These are phyloP conservation scores for Palloptera scutellata DNA, from an alignment of 2,888 invertebrate species.

Conservation along the genomic window DNA sequence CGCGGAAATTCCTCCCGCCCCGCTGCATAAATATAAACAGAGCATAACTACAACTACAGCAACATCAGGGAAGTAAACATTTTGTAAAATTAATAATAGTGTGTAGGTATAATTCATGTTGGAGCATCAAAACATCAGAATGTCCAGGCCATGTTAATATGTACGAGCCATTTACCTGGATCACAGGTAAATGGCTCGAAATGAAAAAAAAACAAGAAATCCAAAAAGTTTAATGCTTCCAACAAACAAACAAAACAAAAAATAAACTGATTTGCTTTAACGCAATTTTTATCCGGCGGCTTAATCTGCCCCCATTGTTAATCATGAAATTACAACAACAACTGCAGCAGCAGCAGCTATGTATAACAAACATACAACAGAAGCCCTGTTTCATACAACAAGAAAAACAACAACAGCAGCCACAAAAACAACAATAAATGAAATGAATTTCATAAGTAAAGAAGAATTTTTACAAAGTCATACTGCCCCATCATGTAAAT, in stretches of 20 bases:
- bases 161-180: not conserved
- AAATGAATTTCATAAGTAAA: constrained; percentile 9
- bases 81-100: not conserved
- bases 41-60: not conserved
- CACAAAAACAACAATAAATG: constrained; percentile 10
- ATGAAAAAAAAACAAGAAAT: constrained; percentile 4
- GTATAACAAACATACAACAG: constrained; percentile 29
- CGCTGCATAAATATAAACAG: too few species aligned
- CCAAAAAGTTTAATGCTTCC: constrained; percentile 8
- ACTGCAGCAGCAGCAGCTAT: constrained; percentile 3
- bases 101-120: too few species aligned
- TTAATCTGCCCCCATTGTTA: too few species aligned
- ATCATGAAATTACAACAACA: constrained; percentile 16
- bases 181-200: constrained; percentile 17
- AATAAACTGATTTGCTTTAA: constrained; percentile 1
- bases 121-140: not conserved
- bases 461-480: constrained; percentile 33
- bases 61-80: not conserved
- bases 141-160: not conserved
- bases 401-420: not conserved
- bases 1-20: too few species aligned
- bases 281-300: too few species aligned
- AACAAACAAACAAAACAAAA: constrained; percentile 21
- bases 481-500: constrained; percentile 20
- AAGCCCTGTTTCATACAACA: constrained; percentile 24